A percentile compares a stretch with the other conserved stretches of the same genome.
phyloP scores from a whole-genome alignment of 2,888 invertebrate genomes.

The Philaethria dido region DNA sequence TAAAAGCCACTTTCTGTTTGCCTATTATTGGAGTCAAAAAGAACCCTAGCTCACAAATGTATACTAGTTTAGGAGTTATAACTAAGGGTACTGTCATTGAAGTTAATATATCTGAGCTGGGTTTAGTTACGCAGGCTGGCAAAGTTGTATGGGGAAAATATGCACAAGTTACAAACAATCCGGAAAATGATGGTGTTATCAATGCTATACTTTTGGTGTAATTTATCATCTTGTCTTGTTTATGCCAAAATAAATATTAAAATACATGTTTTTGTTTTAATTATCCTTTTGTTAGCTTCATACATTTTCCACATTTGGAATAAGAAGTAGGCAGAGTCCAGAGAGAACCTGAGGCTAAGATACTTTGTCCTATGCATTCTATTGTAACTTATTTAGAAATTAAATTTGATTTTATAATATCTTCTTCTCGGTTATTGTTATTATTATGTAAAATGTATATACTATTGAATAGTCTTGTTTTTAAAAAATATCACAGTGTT shows the following conservation, averaged over 20 bases:
- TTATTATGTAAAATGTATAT: no score
- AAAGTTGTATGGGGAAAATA: constrained; percentile 99
- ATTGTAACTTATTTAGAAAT: no score
- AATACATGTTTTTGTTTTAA: constrained; percentile 33
- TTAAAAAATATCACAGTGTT: no score
- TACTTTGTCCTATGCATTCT: no score
- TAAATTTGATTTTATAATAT: no score
- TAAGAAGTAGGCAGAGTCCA: no score
- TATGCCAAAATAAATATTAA: constrained; percentile 43
- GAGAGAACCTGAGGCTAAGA: no score
- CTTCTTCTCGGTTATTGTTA: no score
- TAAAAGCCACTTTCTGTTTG: constrained; percentile 98
- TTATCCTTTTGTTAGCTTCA: constrained; percentile 9
- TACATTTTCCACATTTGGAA: no score
- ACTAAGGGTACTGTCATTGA: constrained; percentile 99
- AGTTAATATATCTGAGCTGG: constrained; percentile 99
- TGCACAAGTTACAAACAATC: constrained; percentile 99
- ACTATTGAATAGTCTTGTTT: no score
- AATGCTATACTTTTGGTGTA: constrained; percentile 98
- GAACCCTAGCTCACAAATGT: constrained; percentile 98
- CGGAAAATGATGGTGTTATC: constrained; percentile 99
- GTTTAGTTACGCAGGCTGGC: constrained; percentile 98
- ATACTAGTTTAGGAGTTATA: constrained; percentile 98
- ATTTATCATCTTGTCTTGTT: constrained; percentile 54
- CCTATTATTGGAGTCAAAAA: constrained; percentile 99